phyloP scores from a whole-genome alignment of 2,113 vertebrate species.

The Poicephalus gulielmi region DNA sequence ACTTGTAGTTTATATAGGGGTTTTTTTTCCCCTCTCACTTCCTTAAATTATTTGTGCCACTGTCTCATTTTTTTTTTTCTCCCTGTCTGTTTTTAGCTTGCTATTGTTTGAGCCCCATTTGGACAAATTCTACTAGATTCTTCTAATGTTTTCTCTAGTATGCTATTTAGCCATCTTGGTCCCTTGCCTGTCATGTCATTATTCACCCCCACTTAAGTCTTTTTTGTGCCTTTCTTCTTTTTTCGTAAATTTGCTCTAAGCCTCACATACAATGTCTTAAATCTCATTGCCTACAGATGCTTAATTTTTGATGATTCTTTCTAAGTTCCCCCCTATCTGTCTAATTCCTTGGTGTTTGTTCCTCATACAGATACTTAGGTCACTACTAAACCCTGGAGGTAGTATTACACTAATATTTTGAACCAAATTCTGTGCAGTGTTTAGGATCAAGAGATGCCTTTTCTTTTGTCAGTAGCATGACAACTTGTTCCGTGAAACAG shows the following conservation, averaged over 20 bases:
- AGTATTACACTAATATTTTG: neutral
- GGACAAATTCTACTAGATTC: neutral
- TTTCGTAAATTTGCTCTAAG: neutral
- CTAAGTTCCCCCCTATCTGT: neutral
- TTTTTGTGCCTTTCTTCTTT: neutral
- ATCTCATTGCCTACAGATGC: neutral
- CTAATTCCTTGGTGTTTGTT: neutral
- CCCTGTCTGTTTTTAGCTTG: neutral
- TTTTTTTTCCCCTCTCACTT: fast-evolving
- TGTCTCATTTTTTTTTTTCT: neutral
- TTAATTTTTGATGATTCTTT: neutral
- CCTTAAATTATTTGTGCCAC: neutral
- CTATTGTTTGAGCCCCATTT: conserved; percentile 23
- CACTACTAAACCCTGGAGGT: neutral
- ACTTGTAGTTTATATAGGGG: neutral
- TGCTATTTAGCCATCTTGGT: neutral
- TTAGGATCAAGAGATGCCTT: neutral
- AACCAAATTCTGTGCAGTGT: neutral
- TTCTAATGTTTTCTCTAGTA: neutral
- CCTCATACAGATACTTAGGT: neutral
- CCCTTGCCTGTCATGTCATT: neutral
- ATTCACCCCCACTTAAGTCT: neutral
- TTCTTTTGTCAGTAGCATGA: neutral
- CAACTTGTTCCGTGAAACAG: neutral
- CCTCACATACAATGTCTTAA: neutral